Evolutionary conservation across 92 coral and sea anemone genomes (phyloP).

Genomic region (Meandrina meandrites): DNA sequence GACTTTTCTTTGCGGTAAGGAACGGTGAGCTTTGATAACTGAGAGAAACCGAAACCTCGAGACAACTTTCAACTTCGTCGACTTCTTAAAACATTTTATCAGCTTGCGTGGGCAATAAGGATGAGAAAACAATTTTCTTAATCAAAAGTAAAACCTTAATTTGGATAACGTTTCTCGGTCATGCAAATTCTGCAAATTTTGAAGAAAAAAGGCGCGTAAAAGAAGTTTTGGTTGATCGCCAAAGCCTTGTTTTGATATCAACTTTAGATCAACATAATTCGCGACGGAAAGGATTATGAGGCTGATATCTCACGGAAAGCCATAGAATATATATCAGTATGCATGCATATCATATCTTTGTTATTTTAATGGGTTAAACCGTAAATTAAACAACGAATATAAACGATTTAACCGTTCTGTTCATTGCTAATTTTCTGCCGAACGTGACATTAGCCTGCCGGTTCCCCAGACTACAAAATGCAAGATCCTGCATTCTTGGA

Average conservation of each 20-base stretch:
- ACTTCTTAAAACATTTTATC: not conserved
- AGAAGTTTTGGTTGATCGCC: not conserved
- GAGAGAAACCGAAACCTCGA: not conserved
- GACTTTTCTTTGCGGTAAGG: too few relatives aligned
- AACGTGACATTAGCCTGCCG: not conserved
- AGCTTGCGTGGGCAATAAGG: not conserved
- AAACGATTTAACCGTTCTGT: not conserved
- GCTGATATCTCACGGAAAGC: not conserved
- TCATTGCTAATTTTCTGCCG: not conserved
- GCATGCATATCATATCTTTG: not conserved
- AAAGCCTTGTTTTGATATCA: not conserved
- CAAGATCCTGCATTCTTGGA: not conserved
- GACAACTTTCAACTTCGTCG: too few relatives aligned
- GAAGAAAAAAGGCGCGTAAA: not conserved
- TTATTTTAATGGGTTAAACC: not conserved
- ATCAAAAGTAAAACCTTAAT: not conserved
- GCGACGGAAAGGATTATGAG: constrained; percentile 2
- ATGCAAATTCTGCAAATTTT: not conserved
- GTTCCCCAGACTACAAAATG: not conserved
- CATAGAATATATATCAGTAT: not conserved
- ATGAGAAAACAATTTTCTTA: not conserved
- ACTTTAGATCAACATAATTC: not conserved
- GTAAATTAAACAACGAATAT: not conserved
- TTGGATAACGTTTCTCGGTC: not conserved
- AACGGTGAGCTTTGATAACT: too few relatives aligned